These are phyloP conservation scores for Phylloscopus trochiloides DNA, from an alignment of 2,113 vertebrate genomes.

Conservation along the genomic window DNA sequence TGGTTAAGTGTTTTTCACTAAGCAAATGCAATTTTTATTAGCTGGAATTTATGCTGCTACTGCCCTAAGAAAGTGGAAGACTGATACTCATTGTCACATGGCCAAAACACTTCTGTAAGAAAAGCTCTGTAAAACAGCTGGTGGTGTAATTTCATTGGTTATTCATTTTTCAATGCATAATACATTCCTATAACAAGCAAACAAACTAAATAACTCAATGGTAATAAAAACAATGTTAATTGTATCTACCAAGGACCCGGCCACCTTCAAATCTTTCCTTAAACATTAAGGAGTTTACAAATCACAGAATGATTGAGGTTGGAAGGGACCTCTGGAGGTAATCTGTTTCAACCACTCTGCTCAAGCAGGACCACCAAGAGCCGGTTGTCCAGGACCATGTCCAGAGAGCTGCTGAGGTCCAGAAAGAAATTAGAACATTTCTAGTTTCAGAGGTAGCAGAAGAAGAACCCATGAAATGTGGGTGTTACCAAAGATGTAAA, in stretches of 20 bases:
- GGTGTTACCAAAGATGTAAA: background rate
- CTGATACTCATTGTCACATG: background rate
- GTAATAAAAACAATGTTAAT: background rate
- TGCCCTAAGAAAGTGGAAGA: background rate
- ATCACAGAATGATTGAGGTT: background rate
- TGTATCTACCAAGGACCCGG: background rate
- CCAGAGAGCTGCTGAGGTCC: background rate
- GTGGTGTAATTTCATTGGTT: background rate
- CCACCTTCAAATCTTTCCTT: background rate
- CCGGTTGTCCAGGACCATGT: fast-evolving
- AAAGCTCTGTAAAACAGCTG: background rate
- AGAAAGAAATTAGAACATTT: background rate
- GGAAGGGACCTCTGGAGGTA: background rate
- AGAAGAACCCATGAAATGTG: background rate
- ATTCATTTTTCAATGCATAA: background rate
- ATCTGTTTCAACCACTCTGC: background rate
- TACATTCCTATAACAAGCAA: background rate
- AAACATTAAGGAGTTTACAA: background rate
- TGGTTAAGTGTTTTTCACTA: background rate
- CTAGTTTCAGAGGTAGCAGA: background rate
- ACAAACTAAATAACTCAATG: background rate
- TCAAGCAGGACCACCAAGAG: fast-evolving
- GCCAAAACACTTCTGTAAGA: background rate
- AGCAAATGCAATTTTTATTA: background rate
- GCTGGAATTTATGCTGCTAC: background rate